Evolutionary conservation across 1,140 invertebrate species (phyloP).

Genomic region (Oreohelix idahoensis): DNA sequence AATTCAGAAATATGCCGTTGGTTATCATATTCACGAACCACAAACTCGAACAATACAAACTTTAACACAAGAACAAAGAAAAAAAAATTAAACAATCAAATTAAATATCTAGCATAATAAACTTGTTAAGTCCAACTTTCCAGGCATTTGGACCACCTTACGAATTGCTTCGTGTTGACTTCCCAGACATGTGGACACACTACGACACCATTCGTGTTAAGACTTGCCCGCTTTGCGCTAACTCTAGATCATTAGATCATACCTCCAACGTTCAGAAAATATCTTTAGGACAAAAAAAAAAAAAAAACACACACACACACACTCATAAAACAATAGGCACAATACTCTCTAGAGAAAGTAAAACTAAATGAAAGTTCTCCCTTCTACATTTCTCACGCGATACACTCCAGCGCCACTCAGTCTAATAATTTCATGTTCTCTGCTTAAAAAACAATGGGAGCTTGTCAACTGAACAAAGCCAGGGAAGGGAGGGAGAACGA

Average conservation of each 20-base stretch:
- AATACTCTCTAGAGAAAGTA: background rate
- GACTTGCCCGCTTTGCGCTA: background rate
- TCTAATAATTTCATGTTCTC: slow-evolving; percentile 1
- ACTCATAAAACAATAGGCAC: background rate
- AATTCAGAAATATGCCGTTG: too few relatives aligned
- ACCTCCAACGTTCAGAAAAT: background rate
- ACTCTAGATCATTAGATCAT: background rate
- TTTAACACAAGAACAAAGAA: too few relatives aligned
- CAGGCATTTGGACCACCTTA: too few relatives aligned
- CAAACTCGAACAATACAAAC: too few relatives aligned
- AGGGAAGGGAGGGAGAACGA: background rate
- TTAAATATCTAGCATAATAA: too few relatives aligned
- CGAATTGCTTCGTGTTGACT: too few relatives aligned
- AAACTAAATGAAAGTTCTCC: background rate
- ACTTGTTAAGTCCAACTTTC: too few relatives aligned
- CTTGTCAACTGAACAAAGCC: background rate
- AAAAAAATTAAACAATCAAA: too few relatives aligned
- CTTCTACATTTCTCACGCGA: background rate
- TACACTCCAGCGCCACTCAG: background rate
- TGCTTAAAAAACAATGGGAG: background rate
- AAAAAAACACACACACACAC: too few relatives aligned
- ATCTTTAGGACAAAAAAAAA: too few relatives aligned
- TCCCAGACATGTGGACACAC: background rate
- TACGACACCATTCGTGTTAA: background rate
- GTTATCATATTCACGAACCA: too few relatives aligned